phyloP scores from a whole-genome alignment of 2,113 vertebrate genomes.

The Malaclemys terrapin region DNA sequence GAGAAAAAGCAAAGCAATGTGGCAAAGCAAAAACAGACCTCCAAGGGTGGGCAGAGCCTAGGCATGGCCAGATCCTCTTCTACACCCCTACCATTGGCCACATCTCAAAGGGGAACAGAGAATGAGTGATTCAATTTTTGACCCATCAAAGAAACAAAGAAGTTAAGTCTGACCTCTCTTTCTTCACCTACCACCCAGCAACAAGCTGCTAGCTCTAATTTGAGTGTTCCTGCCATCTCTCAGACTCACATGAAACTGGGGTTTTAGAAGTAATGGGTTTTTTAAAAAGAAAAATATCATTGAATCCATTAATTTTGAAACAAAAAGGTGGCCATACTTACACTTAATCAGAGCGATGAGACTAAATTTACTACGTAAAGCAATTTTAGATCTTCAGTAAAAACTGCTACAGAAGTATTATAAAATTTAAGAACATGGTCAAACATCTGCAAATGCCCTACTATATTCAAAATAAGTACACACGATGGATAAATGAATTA shows the following conservation, averaged over 20 bases:
- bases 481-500: neutral
- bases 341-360: neutral
- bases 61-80: rapidly evolving
- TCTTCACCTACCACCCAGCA: neutral
- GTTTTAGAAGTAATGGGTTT: neutral
- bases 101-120: too few species aligned
- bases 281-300: neutral
- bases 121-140: too few species aligned
- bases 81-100: neutral
- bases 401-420: neutral
- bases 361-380: neutral
- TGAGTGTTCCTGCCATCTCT: neutral
- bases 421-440: neutral
- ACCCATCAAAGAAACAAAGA: neutral
- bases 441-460: neutral
- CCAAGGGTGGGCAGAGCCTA: neutral
- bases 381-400: neutral
- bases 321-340: neutral
- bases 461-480: neutral
- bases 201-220: neutral
- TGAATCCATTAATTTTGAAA: neutral
- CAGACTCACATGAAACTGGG: neutral
- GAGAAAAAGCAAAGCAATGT: neutral
- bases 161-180: neutral
- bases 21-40: neutral